Evolutionary conservation across 2,113 vertebrate genomes (phyloP).

Genomic region (Jaculus jaculus): DNA sequence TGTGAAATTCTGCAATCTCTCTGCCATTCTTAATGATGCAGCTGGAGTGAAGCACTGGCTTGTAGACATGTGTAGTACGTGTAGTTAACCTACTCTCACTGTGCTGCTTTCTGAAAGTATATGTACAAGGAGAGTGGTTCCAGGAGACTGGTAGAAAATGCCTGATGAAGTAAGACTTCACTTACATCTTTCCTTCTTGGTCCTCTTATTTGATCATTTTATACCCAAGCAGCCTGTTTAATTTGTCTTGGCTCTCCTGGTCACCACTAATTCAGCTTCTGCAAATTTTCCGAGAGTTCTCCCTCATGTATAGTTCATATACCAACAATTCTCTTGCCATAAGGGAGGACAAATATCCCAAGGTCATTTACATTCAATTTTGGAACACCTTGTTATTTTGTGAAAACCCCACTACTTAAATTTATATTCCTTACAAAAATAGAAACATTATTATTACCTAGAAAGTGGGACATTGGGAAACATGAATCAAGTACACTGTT

Average conservation of each 20-base stretch:
- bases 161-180: not conserved
- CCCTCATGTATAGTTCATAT: not conserved
- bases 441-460: not conserved
- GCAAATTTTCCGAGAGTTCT: not conserved
- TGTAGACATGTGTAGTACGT: not conserved
- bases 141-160: not conserved
- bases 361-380: conserved; percentile 29
- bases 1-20: conserved; percentile 55
- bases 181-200: not conserved
- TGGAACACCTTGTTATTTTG: not conserved
- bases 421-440: conserved; percentile 17
- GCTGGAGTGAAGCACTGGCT: conserved; percentile 34
- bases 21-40: not conserved
- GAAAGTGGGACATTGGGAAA: not conserved
- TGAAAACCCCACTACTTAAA: not conserved
- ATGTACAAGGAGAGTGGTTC: not conserved
- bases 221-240: not conserved
- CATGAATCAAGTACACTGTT: not conserved
- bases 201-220: conserved; percentile 5
- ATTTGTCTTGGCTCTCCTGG: not conserved
- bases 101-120: not conserved
- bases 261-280: not conserved
- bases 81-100: not conserved
- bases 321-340: not conserved
- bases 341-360: not conserved